Evolutionary conservation across 2,888 invertebrate species (phyloP), one percentile per base, ranked within the genome.

Genomic region (Acanthococcus lagerstroemiae): DNA sequence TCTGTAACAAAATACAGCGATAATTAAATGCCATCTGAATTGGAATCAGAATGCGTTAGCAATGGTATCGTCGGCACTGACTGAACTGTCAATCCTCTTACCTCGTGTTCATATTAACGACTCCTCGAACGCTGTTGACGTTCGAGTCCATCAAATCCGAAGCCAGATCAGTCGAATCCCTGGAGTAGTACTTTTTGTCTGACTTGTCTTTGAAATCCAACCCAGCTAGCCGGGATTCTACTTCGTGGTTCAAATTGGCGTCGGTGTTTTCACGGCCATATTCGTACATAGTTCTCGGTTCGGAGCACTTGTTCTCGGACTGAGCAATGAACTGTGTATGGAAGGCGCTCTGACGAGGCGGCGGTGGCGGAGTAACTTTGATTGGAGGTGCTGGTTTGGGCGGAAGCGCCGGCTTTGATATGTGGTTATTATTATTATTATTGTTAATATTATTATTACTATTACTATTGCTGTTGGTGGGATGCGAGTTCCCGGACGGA

Each of bases 371-470:
- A 68, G 72, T 73, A 21, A 70, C 69, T 66, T 78, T 78, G 27
- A 74, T 72, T 26, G 78, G 78, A 57, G 86, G 81, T 19, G 83
- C 83, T 55, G 92, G 93, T 78, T 92, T 93, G 9, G 89, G 89
- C 68, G 89, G 90, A 75, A 90, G 76, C 1, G 90, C 88, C 1
- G 90, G 90, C 75, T 89, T 86, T 24, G 46, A 15, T 3, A 44
- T 54, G 30, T 55, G 55, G 44, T 65, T 65, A 37, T 44, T 48
- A 17, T 15, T n/a, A n/a, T 7, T 17, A 17, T 26, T 52, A 54
- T 21, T 37, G 30, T 25, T 63, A 50, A 52, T 52, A 37, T 21
- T 63, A 37, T 22, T 37, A 54, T 22, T 27, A 24, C 17, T 54
- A 24, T 27, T 63, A 54, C 12, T 50, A 26, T 24, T 60, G 48